Base-by-base conservation (phyloP, 1,140 invertebrate species). In the Euglossa dilemma region DNA sequence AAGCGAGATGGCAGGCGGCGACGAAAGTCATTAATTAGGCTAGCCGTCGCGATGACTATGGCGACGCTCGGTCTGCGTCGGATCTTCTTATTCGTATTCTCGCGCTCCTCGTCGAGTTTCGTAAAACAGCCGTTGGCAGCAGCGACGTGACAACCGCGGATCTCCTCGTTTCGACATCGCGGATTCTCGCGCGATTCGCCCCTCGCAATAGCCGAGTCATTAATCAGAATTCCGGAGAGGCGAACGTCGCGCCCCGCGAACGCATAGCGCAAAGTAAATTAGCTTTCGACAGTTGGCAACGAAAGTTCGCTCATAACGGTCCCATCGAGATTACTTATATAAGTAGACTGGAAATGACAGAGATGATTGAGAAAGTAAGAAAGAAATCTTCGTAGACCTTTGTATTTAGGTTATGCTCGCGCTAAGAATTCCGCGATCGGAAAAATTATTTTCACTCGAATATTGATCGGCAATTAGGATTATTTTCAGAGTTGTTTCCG, bases 1-100 rank as follows among this genome's bases (percentile, higher is more conserved):
- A 72, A 56, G n/a, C 20, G 52, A 54, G 25, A 54, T 72, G 36
- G 70, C 20, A 28, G 36, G 5, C 16, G 52, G 18, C 23, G 25
- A 20, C 6, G 70, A 72, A 56, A 72, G 25, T 54, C 25, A 16
- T 72, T 72, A 72, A 72, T 72, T 72, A 72, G 11, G 16, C 11
- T 50, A 23, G 66, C 23, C 20, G 14, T 18, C 16, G 36, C 20
- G 36, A 28, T 70, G 5, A 36, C n/a, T 70, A n/a, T 4, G 16
- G 67, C 9, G 47, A 70, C n/a, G 16, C 25, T 50, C 16, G 12
- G 16, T 36, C 9, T 72, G 36, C 20, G 23, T 28, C 9, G 52
- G 2, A 28, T 71, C 28, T 72, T 52, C 70, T 54, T 54, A 72
- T 72, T 72, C 50, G 70, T 56, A 72, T 72, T 72, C 70, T 50